These are phyloP conservation scores for Acleris literana DNA, from an alignment of 2,888 invertebrate genomes.

Conservation along the genomic window DNA sequence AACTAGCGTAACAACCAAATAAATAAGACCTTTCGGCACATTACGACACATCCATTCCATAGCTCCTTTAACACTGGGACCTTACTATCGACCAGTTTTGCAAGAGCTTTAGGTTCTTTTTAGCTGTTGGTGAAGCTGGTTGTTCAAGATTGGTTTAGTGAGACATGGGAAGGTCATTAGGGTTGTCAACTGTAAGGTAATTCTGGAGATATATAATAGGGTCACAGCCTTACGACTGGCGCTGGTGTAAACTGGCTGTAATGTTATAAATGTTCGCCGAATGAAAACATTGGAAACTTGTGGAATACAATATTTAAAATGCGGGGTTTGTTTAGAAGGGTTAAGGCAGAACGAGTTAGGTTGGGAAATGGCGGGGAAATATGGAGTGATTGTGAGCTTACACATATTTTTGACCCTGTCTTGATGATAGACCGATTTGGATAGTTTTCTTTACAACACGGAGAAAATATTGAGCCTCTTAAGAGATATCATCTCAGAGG, in stretches of 20 bases:
- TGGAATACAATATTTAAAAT: conserved; percentile 29
- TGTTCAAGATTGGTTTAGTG: conserved; percentile 3
- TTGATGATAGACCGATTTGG: too few relatives aligned
- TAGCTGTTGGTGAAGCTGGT: not conserved
- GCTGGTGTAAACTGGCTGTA: conserved; percentile 24
- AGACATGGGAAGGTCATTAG: conserved; percentile 23
- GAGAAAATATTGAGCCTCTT: too few relatives aligned
- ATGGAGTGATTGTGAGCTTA: not conserved
- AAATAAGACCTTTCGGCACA: conserved; percentile 23
- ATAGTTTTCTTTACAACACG: too few relatives aligned
- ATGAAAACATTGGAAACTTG: conserved; percentile 23
- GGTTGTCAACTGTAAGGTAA: conserved; percentile 30
- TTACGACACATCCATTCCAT: not conserved
- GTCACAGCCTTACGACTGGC: conserved; percentile 12
- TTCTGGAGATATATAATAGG: conserved; percentile 30
- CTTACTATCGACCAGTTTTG: conserved; percentile 5
- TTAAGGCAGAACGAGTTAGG: not conserved
- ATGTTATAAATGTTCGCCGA: conserved; percentile 28
- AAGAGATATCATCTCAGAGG: too few relatives aligned
- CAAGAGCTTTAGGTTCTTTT: not conserved
- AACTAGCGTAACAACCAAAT: conserved; percentile 17
- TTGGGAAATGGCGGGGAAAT: not conserved
- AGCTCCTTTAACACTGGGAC: conserved; percentile 18
- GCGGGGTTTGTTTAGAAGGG: conserved; percentile 14
- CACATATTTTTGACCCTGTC: not conserved